Conservation (phyloP, 2,888 invertebrate species). For the Cheilosia vernalis region DNA sequence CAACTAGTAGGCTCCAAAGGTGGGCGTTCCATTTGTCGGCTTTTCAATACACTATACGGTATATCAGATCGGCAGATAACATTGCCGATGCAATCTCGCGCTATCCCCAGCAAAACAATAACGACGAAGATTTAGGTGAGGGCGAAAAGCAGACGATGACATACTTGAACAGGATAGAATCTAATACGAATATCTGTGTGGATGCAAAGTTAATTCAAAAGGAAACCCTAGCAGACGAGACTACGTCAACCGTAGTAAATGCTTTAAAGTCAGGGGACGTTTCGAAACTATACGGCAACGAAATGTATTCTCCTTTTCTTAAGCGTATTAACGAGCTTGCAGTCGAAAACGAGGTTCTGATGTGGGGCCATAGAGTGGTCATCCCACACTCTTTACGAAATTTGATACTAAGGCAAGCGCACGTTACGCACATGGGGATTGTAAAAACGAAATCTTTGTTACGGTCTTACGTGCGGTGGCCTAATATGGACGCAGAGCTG, state of each 20-base stretch:
- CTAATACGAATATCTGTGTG: background rate
- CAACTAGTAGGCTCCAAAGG: constrained; percentile 73
- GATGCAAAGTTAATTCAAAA: background rate
- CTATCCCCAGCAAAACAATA: background rate
- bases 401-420: constrained; percentile 46
- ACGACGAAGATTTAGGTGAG: background rate
- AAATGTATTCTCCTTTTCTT: constrained; percentile 6
- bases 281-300: background rate
- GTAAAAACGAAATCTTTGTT: constrained; percentile 65
- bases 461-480: constrained; percentile 66
- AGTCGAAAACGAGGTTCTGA: constrained; percentile 33
- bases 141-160: background rate
- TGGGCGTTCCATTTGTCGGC: constrained; percentile 30
- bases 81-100: constrained; percentile 23
- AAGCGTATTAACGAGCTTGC: constrained; percentile 32
- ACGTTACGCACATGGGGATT: constrained; percentile 63
- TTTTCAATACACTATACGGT: constrained; percentile 30
- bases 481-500: constrained; percentile 46
- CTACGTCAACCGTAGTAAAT: background rate
- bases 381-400: constrained; percentile 45
- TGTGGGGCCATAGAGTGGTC: no score
- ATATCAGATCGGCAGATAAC: constrained; percentile 3
- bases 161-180: background rate
- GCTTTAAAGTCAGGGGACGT: background rate
- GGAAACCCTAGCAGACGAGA: background rate